Evolutionary conservation across 2,888 invertebrate genomes (phyloP).

Genomic region (Ischnura elegans): DNA sequence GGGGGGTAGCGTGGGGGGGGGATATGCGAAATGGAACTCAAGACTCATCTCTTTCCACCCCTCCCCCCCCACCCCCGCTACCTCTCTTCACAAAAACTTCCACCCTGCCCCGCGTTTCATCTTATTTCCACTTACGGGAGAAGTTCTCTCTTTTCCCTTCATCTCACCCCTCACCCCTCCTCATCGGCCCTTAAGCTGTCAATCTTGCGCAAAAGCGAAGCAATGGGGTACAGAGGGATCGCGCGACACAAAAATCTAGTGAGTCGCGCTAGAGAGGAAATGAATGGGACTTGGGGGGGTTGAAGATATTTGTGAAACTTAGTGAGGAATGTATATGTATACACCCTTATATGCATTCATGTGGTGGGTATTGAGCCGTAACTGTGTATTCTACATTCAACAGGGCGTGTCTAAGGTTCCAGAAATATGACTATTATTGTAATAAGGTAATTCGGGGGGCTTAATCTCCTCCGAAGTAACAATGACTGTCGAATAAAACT

Average conservation of each 20-base stretch:
- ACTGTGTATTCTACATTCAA: background rate
- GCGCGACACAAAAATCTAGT: background rate
- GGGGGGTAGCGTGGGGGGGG: background rate
- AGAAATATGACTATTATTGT: background rate
- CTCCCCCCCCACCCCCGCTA: no score
- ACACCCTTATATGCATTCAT: background rate
- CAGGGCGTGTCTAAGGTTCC: background rate
- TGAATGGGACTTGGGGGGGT: background rate
- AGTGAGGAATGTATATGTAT: background rate
- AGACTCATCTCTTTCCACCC: conserved; percentile 16
- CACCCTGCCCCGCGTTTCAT: background rate
- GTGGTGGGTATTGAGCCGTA: background rate
- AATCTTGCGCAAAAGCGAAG: background rate
- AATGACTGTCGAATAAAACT: no score
- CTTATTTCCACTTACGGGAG: conserved; percentile 23
- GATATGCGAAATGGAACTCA: conserved; percentile 24
- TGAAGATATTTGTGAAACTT: background rate
- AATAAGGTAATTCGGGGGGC: no score
- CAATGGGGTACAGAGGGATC: background rate
- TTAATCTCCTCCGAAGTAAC: no score
- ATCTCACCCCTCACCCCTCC: background rate
- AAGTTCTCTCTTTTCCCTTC: background rate
- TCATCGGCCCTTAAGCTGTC: background rate
- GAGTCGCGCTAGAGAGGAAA: background rate
- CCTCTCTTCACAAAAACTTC: conserved; percentile 4